phyloP scores from a whole-genome alignment of 2,888 invertebrate genomes.

The Fabriciana adippe region DNA sequence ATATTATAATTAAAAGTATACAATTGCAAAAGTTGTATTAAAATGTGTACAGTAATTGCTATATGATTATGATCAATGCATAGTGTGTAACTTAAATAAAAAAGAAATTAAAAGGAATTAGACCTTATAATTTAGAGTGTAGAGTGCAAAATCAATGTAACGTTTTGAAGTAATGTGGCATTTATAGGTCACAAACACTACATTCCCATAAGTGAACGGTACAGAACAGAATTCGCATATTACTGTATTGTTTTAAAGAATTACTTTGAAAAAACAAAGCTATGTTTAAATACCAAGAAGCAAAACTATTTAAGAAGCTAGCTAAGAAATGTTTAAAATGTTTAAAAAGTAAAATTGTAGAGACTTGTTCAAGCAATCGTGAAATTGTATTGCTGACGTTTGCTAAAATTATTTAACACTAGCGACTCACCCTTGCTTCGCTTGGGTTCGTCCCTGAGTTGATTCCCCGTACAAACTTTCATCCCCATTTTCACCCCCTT shows the following conservation, averaged over 20 bases:
- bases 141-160: constrained; percentile 1
- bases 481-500: too few relatives aligned
- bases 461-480: too few relatives aligned
- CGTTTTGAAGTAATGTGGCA: not conserved
- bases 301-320: not conserved
- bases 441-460: too few relatives aligned
- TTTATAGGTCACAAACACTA: constrained; percentile 22
- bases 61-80: not conserved
- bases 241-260: constrained; percentile 5
- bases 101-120: not conserved
- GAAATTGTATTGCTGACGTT: too few relatives aligned
- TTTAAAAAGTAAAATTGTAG: too few relatives aligned
- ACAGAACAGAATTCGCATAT: constrained; percentile 13
- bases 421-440: too few relatives aligned
- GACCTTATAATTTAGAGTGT: not conserved
- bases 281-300: not conserved
- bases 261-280: constrained; percentile 6
- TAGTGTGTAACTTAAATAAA: not conserved
- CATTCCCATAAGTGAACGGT: constrained; percentile 25
- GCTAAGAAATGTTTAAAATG: too few relatives aligned
- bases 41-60: not conserved
- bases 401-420: too few relatives aligned
- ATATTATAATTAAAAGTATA: not conserved
- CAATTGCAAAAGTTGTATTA: not conserved
- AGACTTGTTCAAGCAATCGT: too few relatives aligned